Evolutionary conservation across 2,113 vertebrate species (phyloP), one percentile per base, ranked within the genome.

Genomic region (Spea bombifrons): DNA sequence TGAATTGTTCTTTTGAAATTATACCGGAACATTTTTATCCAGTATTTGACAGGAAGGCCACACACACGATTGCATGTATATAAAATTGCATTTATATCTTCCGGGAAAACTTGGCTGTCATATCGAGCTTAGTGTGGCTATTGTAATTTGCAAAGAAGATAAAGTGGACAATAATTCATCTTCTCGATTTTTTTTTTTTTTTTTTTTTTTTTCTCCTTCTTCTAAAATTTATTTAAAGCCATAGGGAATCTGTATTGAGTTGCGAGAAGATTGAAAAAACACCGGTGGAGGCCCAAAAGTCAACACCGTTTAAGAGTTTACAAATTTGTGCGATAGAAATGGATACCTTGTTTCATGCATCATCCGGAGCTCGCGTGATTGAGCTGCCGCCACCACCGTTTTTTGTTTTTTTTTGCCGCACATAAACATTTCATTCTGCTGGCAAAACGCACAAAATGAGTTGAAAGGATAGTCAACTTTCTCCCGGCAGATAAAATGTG

Each of bases 51-150:
- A 74, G 78, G 64, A 68, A 80, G 71, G 64, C 65, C 71, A 68
- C 68, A 74, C 65, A 80, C 43, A 67, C 53, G 71, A 66, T 80
- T 47, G 78, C 49, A 67, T 80, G 68, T 73, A 80, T 74, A 74
- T 80, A 80, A 71, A 80, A 80, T 74, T 78, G 67, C 76, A 65
- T 78, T 78, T 67, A 73, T 80, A 80, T 80, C 78, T 80, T 80
- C 71, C 71, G 64, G 71, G 78, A 80, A 80, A 80, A 80, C 71
- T 73, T 74, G 49, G 64, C 78, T 80, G 78, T 80, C 78, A 80
- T 61, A 53, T 67, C 44, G 45, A 74, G 78, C 71, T 71, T 53
- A 59, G 71, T 61, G 78, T 68, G 78, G 71, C 57, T 73, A 80
- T 80, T 80, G 65, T 80, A 80, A 74, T 74, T 30, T 67, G 78